Evolutionary conservation across 2,888 invertebrate species (phyloP).

Genomic region (Macrophya annulata): DNA sequence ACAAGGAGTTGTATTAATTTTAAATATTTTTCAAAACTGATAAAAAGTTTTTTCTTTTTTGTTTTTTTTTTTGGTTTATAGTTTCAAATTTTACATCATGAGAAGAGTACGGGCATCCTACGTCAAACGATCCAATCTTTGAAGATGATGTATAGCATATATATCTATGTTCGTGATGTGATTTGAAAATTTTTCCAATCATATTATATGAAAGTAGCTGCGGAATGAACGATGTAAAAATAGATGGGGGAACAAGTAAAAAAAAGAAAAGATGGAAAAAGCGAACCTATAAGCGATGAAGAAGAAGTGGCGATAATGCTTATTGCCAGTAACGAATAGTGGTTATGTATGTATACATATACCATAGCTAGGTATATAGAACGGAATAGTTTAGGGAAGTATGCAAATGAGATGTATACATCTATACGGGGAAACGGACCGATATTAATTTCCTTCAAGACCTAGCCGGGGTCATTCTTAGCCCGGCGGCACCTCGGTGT

Average conservation of each 20-base stretch:
- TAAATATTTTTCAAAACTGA: not conserved
- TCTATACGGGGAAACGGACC: constrained; percentile 51
- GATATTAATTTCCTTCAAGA: constrained; percentile 72
- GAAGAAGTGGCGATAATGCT: not conserved
- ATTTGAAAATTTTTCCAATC: constrained; percentile 21
- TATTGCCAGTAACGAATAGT: not conserved
- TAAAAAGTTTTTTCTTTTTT: not conserved
- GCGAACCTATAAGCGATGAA: not conserved
- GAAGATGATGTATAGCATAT: not conserved
- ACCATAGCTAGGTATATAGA: too few species aligned
- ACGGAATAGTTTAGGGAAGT: constrained; percentile 33
- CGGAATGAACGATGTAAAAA: not conserved
- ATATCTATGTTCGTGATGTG: not conserved
- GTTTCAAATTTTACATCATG: not conserved
- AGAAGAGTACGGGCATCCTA: not conserved
- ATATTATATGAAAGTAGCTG: constrained; percentile 8
- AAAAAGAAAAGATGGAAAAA: not conserved
- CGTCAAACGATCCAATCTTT: constrained; percentile 17
- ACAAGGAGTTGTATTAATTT: too few species aligned
- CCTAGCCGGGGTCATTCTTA: constrained; percentile 73
- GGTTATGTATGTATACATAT: not conserved
- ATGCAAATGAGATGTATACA: constrained; percentile 48
- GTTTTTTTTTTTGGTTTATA: not conserved
- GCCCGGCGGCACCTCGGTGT: constrained; percentile 39
- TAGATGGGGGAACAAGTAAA: not conserved